phyloP scores from a whole-genome alignment of 2,113 vertebrate species.

The Perca flavescens region DNA sequence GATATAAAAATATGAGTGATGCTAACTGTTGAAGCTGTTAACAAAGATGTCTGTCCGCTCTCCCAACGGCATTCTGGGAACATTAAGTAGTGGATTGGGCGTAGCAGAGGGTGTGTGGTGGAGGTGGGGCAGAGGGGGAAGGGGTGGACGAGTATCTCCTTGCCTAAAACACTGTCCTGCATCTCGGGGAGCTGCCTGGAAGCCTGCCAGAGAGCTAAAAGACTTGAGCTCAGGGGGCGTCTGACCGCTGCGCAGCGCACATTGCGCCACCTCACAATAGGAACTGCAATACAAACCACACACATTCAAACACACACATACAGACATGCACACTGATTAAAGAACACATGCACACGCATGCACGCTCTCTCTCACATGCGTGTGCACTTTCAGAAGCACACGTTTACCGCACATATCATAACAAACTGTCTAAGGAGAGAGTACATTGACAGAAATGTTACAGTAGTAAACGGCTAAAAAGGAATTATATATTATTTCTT shows the following conservation, averaged over 20 bases:
- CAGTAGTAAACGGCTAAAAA: slow-evolving; percentile 41
- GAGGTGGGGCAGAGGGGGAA: slow-evolving; percentile 53
- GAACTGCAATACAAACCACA: slow-evolving; percentile 88
- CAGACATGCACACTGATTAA: slow-evolving; percentile 73
- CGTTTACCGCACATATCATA: slow-evolving; percentile 22
- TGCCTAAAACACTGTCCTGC: slow-evolving; percentile 89
- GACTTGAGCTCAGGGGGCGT: slow-evolving; percentile 87
- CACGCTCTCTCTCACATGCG: slow-evolving; percentile 41
- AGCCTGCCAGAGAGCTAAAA: slow-evolving; percentile 87
- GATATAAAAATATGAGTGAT: slow-evolving; percentile 11
- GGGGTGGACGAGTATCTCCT: slow-evolving; percentile 75
- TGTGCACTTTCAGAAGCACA: slow-evolving; percentile 40
- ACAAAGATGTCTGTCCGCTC: slow-evolving; percentile 47
- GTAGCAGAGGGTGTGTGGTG: slow-evolving; percentile 63
- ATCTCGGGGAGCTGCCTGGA: slow-evolving; percentile 87
- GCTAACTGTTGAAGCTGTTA: slow-evolving; percentile 4
- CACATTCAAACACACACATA: slow-evolving; percentile 71
- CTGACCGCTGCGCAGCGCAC: slow-evolving; percentile 84
- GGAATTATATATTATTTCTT: background rate
- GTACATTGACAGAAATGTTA: slow-evolving; percentile 43
- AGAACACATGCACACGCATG: slow-evolving; percentile 45
- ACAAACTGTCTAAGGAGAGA: slow-evolving; percentile 34
- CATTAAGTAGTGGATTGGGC: slow-evolving; percentile 48
- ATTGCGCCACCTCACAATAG: slow-evolving; percentile 88
- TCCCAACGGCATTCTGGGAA: slow-evolving; percentile 59